Percentiles rank a stretch among this genome's conserved stretches.
Evolutionary conservation across 2,888 invertebrate genomes (phyloP).

Genomic region (Malachius bipustulatus): DNA sequence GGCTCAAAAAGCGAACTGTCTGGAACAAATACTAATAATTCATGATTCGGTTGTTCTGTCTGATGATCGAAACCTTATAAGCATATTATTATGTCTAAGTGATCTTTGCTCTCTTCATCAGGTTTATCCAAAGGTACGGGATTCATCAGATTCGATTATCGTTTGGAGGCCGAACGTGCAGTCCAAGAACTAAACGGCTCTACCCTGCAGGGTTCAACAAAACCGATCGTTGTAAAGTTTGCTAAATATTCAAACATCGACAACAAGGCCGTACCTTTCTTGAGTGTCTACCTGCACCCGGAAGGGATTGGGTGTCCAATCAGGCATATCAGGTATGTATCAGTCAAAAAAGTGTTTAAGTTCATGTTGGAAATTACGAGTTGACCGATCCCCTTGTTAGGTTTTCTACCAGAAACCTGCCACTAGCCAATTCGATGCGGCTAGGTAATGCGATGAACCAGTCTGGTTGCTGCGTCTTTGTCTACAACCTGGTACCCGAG

Average conservation of each 20-base stretch:
- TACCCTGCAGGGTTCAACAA: conserved; percentile 74
- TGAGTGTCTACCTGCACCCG: conserved; percentile 68
- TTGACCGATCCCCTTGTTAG: conserved; percentile 41
- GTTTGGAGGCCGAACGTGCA: conserved; percentile 79
- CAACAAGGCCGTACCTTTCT: conserved; percentile 64
- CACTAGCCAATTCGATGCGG: conserved; percentile 63
- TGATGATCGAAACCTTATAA: no score
- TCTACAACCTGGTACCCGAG: conserved; percentile 84
- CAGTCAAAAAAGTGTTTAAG: no score
- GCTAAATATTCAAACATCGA: conserved; percentile 86
- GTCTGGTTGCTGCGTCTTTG: conserved; percentile 87
- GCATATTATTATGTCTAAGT: no score
- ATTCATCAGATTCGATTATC: conserved; percentile 85
- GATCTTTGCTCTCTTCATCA: conserved; percentile 21
- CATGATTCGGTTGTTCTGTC: conserved; percentile 38
- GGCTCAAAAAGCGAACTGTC: conserved; percentile 35
- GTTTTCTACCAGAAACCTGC: conserved; percentile 63
- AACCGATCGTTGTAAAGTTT: conserved; percentile 90
- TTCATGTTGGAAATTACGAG: no score
- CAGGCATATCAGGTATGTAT: conserved; percentile 57
- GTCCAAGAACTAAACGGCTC: conserved; percentile 84
- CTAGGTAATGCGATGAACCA: conserved; percentile 78
- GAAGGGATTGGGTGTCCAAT: conserved; percentile 63
- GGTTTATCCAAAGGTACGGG: conserved; percentile 88
- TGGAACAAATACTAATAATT: conserved; percentile 34